Base-by-base conservation (phyloP, 2,888 invertebrate genomes). In the Melieria omissa region DNA sequence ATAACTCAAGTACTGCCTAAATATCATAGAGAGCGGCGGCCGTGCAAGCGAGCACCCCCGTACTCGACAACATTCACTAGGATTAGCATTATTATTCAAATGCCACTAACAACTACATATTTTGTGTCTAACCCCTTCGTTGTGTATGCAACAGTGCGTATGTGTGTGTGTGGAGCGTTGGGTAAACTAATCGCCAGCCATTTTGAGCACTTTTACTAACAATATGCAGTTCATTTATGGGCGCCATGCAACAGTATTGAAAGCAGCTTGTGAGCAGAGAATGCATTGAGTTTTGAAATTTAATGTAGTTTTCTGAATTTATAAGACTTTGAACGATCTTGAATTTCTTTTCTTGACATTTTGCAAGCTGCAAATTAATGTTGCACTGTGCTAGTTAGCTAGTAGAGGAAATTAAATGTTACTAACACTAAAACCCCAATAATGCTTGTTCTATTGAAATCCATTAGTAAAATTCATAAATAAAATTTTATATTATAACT, bases 1-100 rank as follows among this genome's bases (percentile, higher is more conserved):
- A 92, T 79, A 93, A 93, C 80, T 94, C 93, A 69, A 95, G 94
- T 88, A 93, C 92, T 81, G 94, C 94, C 83, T 94, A 90, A 90
- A 74, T 73, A 54, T 64, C 16, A 45, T 41, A 67, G 60, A 16
- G 14, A 44, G 42, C 14, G 60, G 57, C 46, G 29, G 29, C 29
- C 29, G 29, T 29, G 29, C 29, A 29, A 29, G 29, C 29, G 29
- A 29, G 29, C 29, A 29, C 29, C 14, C 52, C 14, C 52, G 12
- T n/a, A 52, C 12, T 52, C 52, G 14, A 29, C 14, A n/a, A 52
- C 12, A 8, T 9, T 52, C 52, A 52, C 10, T 8, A 12, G 14
- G 14, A 5, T 9, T 52, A 52, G 12, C 5, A 14, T n/a, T 52
- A 14, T n/a, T 52, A 29, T 29, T 3, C 29, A 29, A 29, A 29